A percentile compares a stretch with the other conserved stretches of the same genome.
These are phyloP conservation scores for Octodonta nipae DNA, from an alignment of 2,888 invertebrate genomes.

Conservation along the genomic window DNA sequence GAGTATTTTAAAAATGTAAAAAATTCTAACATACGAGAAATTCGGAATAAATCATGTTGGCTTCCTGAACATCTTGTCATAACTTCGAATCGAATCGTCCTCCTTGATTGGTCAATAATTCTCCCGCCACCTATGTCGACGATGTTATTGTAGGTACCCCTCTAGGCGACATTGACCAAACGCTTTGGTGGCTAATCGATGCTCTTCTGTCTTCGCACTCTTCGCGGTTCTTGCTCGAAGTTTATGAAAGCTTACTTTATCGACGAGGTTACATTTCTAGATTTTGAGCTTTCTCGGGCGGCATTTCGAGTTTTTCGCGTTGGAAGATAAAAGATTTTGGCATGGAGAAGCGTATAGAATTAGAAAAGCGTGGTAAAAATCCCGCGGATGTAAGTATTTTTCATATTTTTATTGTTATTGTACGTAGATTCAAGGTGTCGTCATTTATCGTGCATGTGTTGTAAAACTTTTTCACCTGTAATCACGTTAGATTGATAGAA, in stretches of 20 bases:
- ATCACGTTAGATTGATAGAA: no score
- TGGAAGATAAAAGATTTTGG: conserved; percentile 13
- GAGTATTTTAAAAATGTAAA: no score
- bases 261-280: conserved; percentile 23
- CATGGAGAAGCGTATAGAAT: conserved; percentile 91
- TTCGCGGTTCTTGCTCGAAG: conserved; percentile 14
- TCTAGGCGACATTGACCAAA: conserved; percentile 29
- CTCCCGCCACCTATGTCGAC: conserved; percentile 24
- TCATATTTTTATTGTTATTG: conserved; percentile 16
- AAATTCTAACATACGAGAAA: no score
- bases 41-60: no score
- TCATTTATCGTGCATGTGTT: conserved; percentile 17
- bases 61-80: no score
- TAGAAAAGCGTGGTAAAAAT: conserved; percentile 84
- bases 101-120: conserved; percentile 21
- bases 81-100: conserved; percentile 11
- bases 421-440: conserved; percentile 15
- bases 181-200: conserved; percentile 28
- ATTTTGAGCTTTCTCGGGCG: conserved; percentile 9
- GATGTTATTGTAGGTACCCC: conserved; percentile 33
- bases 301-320: conserved; percentile 14
- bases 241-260: conserved; percentile 14
- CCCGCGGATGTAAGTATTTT: conserved; percentile 72
- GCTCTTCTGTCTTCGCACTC: conserved; percentile 20
- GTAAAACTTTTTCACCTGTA: no score